Evolutionary conservation across 2,113 vertebrate species (phyloP), one percentile per base, ranked within the genome.

Genomic region (Hyperopisus bebe): DNA sequence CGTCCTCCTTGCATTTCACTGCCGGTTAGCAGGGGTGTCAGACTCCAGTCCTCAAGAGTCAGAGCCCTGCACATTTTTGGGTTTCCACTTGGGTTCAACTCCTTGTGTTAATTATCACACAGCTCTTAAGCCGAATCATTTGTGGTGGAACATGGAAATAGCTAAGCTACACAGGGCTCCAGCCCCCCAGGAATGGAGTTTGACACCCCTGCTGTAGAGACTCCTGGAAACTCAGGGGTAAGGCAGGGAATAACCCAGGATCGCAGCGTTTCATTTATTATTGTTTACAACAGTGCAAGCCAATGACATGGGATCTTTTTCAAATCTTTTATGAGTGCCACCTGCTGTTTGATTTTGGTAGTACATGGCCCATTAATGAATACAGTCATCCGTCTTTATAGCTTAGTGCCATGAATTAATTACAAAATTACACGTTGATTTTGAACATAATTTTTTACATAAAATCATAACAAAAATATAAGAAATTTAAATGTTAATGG

Each of bases 331-430:
- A 9, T 2, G 27, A 48, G 84, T 85, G 27, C 85, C 84, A 90
- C 47, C 85, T 87, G 24, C 62, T 87, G 89, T 80, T 15, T 42
- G 27, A 53, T 90, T 80, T 87, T 53, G 80, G 27, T 88, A 77
- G 80, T 82, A 50, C 17, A 24, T 53, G n/a, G 35, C 8, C 31
- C 31, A 39, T 35, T 42, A 39, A 53, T 80, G 5, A 80, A 42
- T 42, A 35, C 13, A 35, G 31, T 19, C 35, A 80, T 35, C 74
- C 15, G 3, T 74, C 35, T 39, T 77, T 80, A 39, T 80, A 19
- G 42, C n/a, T 80, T 35, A 80, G 1, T 80, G 15, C 17, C 35
- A 80, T 80, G 15, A 6, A 19, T 42, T 80, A 42, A 80, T 42
- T 42, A 27, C 15, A 80, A 19, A 80, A 80, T 39, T 42, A 80